Base-by-base conservation (phyloP, 2,113 vertebrate genomes). In the Oplegnathus fasciatus region DNA sequence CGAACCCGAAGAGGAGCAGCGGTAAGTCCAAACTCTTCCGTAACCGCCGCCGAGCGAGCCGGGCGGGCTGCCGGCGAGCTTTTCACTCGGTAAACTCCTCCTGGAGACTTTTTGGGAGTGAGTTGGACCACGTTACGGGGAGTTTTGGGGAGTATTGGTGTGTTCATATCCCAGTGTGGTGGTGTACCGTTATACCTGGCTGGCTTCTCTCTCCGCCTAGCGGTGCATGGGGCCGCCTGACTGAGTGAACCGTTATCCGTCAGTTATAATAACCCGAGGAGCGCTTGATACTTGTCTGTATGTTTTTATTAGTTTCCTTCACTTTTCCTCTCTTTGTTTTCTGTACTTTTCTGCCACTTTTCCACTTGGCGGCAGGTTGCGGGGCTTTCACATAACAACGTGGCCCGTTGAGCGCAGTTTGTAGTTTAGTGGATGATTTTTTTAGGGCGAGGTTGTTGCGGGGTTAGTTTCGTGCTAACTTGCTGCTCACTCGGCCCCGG, bases 1-100 rank as follows among this genome's bases (percentile, higher is more conserved):
- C 97, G 96, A 98, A 97, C 95, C 97, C 97, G 93, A 95, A 95
- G 95, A 94, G 97, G 95, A 98, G 97, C 94, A 97, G 96, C 96
- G 97, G 98, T 98, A 93, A 98, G 97, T 97, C 72, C 66, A 4
- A 75, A 87, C 81, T 86, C 82, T 26, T 28, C 61, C 62, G n/a
- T 22, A 15, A 11, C 75, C 57, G 54, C 46, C 50, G 50, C 61
- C 1, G 68, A 13, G 65, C n/a, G 71, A 61, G 17, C 46, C 73
- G 44, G 83, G 69, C 54, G 80, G 68, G 87, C 78, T 67, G 84
- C 91, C 65, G 75, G 76, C 5, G 80, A 79, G 87, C 80, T 83
- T 68, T 67, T 14, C 15, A 13, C 78, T 74, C 69, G 65, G 54
- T 20, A 17, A 86, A 82, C n/a, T 84, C 57, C 42, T 58, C 6